A percentile compares a stretch with the other conserved stretches of the same genome.
These are phyloP conservation scores for Halcyon chelicuti DNA, from an alignment of 2,797 vertebrate genomes.

Conservation along the genomic window DNA sequence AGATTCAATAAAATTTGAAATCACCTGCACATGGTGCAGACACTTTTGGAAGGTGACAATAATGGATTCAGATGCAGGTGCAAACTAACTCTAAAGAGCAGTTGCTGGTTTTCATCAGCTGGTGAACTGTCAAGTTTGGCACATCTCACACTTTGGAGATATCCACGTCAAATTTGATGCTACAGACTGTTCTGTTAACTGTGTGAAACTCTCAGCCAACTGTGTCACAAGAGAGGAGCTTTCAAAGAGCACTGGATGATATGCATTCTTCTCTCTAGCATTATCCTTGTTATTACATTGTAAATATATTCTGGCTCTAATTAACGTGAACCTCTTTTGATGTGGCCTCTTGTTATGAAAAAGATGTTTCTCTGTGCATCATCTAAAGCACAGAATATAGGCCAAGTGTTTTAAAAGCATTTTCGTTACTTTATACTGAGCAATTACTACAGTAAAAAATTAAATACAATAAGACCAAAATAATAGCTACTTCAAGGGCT, in stretches of 20 bases:
- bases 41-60: neutral
- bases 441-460: neutral
- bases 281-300: neutral
- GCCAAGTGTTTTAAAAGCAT: neutral
- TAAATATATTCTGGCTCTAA: neutral
- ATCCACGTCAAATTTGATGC: neutral
- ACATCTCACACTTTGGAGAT: neutral
- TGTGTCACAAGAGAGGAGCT: neutral
- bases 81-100: neutral
- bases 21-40: neutral
- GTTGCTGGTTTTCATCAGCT: neutral
- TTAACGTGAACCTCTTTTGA: neutral
- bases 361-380: neutral
- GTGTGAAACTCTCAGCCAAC: neutral
- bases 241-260: neutral
- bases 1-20: neutral
- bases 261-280: neutral
- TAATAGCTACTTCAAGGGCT: neutral
- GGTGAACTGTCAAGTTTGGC: neutral
- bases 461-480: conserved; percentile 3
- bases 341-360: neutral
- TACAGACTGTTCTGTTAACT: neutral
- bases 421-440: neutral
- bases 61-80: neutral
- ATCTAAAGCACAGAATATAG: neutral